Evolutionary conservation across 37 sponge, comb jelly and placozoan species (phyloP).

Genomic region (Cladorhizidae sp.): DNA sequence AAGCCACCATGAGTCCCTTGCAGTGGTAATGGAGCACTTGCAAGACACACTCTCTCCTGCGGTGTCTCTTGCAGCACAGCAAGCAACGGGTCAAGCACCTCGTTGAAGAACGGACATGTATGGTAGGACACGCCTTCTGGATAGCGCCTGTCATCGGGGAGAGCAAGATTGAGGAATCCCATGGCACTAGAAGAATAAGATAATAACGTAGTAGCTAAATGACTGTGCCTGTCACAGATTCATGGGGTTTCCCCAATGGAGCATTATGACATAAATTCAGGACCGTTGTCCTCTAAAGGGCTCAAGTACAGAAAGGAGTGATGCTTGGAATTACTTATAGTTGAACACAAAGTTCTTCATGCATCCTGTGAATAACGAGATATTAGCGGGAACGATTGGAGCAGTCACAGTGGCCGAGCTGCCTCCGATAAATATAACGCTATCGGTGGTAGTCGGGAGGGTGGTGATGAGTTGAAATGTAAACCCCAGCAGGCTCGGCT

Average conservation of each 20-base stretch:
- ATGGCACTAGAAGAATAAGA: conserved; percentile 26
- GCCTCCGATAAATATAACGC: conserved; percentile 14
- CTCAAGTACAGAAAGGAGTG: too few species aligned
- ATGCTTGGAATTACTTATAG: conserved; percentile 14
- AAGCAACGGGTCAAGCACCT: background rate
- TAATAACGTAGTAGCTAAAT: background rate
- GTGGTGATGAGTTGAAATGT: conserved; percentile 1
- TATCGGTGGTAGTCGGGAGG: background rate
- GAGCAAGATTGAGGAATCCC: conserved; percentile 24
- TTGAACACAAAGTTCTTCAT: conserved; percentile 28
- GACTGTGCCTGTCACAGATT: too few species aligned
- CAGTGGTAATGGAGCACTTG: background rate
- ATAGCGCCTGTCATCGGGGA: background rate
- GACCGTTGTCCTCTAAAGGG: too few species aligned
- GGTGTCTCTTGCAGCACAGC: conserved; percentile 21
- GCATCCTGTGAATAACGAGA: conserved; percentile 29
- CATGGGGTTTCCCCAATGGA: too few species aligned
- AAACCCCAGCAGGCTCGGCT: background rate
- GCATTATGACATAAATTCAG: too few species aligned
- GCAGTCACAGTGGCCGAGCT: background rate
- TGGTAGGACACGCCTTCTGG: conserved; percentile 37
- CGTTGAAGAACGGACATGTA: conserved; percentile 26
- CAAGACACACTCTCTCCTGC: conserved; percentile 6
- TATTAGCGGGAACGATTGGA: background rate
- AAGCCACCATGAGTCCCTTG: conserved; percentile 41